A percentile compares a stretch with the other conserved stretches of the same genome.
Evolutionary conservation across 2,797 vertebrate species (phyloP).

Genomic region (Gallirallus australis): DNA sequence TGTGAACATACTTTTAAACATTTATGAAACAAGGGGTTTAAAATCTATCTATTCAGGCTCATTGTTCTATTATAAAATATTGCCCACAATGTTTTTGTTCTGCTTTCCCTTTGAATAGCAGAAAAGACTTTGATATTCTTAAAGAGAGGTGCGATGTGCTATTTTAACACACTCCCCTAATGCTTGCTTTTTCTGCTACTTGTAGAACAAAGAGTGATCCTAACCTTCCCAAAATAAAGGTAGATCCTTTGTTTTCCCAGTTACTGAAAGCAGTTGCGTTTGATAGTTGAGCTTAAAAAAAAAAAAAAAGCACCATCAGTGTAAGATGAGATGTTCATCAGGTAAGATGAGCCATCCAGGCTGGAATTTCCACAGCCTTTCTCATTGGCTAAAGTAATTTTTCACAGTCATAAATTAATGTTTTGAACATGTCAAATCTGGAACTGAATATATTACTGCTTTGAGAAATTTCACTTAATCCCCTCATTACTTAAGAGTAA

Average conservation of each 20-base stretch:
- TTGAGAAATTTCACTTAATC: constrained; percentile 2
- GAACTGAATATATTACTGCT: not conserved
- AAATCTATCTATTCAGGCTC: not conserved
- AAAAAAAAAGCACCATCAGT: not conserved
- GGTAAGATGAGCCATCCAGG: not conserved
- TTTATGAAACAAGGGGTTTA: not conserved
- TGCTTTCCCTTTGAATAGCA: constrained; percentile 3
- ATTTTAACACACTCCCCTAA: not conserved
- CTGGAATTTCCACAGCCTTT: not conserved
- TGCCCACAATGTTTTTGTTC: constrained; percentile 27
- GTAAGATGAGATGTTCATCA: not conserved
- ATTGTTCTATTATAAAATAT: constrained; percentile 19
- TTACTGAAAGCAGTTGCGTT: not conserved
- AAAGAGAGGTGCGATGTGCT: not conserved
- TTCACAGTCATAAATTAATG: not conserved
- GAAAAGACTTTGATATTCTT: not conserved
- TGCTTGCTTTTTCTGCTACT: not conserved
- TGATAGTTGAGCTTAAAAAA: not conserved
- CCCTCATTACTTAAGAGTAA: not conserved
- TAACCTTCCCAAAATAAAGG: not conserved
- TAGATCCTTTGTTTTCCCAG: not conserved
- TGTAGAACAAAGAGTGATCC: not conserved
- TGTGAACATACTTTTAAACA: not conserved
- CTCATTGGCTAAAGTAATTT: not conserved
- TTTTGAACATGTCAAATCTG: not conserved